Percentiles rank a stretch among this genome's conserved stretches.
phyloP scores from a whole-genome alignment of 2,797 vertebrate species.

The Hirundo rustica region DNA sequence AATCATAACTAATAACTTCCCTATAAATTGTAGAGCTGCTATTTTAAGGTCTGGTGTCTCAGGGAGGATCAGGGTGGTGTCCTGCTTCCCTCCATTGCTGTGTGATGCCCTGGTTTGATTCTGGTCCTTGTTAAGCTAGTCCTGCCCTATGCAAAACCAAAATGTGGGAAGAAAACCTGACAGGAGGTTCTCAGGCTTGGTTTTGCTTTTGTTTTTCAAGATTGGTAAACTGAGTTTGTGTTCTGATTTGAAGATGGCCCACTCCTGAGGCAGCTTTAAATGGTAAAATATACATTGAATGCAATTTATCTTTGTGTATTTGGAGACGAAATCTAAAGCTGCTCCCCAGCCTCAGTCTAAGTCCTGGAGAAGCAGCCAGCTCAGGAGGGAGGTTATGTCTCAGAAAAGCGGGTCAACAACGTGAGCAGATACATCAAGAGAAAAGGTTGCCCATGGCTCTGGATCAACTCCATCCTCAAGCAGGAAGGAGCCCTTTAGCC shows the following conservation, averaged over 20 bases:
- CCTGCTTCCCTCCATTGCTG: conserved; percentile 33
- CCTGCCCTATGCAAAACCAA: neutral
- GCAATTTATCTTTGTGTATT: neutral
- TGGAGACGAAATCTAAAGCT: neutral
- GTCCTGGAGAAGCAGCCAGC: neutral
- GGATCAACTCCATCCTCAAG: neutral
- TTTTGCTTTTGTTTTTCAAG: neutral
- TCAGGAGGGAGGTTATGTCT: neutral
- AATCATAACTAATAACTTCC: conserved; percentile 62
- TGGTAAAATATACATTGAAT: neutral
- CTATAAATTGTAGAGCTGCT: conserved; percentile 57
- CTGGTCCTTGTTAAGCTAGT: neutral
- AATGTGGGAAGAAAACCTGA: neutral
- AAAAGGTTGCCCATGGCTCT: neutral
- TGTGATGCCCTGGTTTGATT: conserved; percentile 27
- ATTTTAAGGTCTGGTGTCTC: conserved; percentile 66
- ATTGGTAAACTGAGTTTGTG: neutral
- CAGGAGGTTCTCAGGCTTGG: neutral
- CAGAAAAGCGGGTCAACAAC: neutral
- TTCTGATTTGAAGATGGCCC: neutral
- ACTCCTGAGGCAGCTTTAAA: neutral
- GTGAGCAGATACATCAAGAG: neutral
- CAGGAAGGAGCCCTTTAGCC: neutral
- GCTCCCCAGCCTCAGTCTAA: neutral
- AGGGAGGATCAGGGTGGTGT: conserved; percentile 44